A percentile compares a stretch with the other conserved stretches of the same genome.
Conservation (phyloP, 2,797 vertebrate genomes). For the Mormyrops attenuatus region DNA sequence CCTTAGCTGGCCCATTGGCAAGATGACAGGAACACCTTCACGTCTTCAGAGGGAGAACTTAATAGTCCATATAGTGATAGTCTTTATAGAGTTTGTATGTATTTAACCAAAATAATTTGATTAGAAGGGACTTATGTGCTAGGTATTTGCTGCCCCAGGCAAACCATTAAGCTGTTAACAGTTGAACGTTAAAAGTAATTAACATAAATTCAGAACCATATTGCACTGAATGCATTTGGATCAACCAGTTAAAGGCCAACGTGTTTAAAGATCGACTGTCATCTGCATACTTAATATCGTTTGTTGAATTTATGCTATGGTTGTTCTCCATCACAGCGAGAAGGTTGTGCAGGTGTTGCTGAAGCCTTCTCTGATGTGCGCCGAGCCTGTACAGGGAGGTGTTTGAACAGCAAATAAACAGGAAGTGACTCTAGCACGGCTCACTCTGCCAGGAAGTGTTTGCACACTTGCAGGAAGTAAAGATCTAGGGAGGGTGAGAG, state of each 20-base stretch:
- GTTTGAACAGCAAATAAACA: conserved; percentile 31
- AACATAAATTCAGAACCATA: neutral
- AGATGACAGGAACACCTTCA: neutral
- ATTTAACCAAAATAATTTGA: neutral
- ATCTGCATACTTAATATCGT: neutral
- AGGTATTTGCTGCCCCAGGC: neutral
- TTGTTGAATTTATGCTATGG: neutral
- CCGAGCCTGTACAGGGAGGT: neutral
- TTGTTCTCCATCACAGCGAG: neutral
- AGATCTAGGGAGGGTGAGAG: conserved; percentile 40
- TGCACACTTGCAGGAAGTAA: conserved; percentile 40
- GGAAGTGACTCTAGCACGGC: conserved; percentile 32
- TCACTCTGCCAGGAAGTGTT: conserved; percentile 26
- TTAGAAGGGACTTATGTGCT: neutral
- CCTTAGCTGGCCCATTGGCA: neutral
- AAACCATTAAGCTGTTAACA: neutral
- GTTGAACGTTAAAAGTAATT: neutral
- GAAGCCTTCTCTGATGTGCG: neutral
- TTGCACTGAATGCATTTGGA: neutral
- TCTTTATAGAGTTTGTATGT: neutral
- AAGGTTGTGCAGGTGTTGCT: neutral
- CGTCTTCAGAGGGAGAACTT: neutral
- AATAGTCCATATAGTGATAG: neutral
- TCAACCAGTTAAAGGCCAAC: neutral
- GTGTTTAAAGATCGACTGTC: neutral